Evolutionary conservation across 2,797 vertebrate species (phyloP).

Genomic region (Enteromius trimaculatus): DNA sequence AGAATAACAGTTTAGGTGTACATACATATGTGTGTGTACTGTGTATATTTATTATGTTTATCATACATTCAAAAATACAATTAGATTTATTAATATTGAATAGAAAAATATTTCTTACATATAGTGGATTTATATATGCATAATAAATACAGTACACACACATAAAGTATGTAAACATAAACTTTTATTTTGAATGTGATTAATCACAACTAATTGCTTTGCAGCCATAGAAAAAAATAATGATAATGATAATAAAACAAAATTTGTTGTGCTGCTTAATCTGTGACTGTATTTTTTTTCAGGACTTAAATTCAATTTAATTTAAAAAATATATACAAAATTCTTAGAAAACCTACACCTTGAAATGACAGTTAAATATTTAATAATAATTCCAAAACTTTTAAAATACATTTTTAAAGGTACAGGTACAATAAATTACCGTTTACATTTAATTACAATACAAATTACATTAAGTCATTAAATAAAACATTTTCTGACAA

Average conservation of each 20-base stretch:
- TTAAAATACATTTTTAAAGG: neutral
- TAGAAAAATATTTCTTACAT: neutral
- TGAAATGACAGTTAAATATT: neutral
- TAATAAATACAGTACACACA: neutral
- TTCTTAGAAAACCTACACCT: neutral
- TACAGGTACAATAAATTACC: neutral
- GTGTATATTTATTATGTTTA: neutral
- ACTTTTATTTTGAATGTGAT: neutral
- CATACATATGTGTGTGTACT: neutral
- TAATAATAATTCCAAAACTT: neutral
- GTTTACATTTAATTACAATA: neutral
- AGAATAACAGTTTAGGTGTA: no score
- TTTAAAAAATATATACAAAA: neutral
- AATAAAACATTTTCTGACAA: neutral
- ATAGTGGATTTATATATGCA: neutral
- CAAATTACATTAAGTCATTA: neutral
- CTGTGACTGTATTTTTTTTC: neutral
- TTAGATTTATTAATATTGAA: neutral
- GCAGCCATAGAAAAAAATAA: no score
- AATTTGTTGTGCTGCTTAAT: neutral
- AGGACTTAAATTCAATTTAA: neutral
- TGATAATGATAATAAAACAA: neutral
- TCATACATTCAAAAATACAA: neutral
- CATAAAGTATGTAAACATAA: no score
- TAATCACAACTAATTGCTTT: neutral